Evolutionary conservation across 2,113 vertebrate species (phyloP).

Genomic region (Numida meleagris): DNA sequence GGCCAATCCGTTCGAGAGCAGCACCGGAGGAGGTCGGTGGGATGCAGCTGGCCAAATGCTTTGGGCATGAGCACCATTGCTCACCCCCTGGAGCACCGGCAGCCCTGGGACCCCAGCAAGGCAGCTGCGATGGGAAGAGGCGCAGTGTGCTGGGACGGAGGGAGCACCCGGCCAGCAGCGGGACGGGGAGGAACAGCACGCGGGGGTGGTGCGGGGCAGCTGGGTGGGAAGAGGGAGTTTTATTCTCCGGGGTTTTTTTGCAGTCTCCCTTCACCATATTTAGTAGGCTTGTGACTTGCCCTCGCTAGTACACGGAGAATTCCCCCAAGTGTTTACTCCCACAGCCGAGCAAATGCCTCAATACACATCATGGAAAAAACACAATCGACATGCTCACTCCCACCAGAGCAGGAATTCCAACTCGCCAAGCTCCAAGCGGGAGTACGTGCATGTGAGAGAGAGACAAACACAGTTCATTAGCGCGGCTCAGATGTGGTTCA

Average conservation of each 20-base stretch:
- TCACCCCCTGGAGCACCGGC: constrained; percentile 60
- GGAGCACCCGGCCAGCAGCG: neutral
- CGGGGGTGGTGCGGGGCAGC: neutral
- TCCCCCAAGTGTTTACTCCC: constrained; percentile 74
- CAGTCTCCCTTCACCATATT: constrained; percentile 49
- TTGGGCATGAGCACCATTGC: constrained; percentile 50
- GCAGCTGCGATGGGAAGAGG: neutral
- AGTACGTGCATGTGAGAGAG: constrained; percentile 48
- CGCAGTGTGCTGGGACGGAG: neutral
- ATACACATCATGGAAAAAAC: constrained; percentile 77
- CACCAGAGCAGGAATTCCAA: constrained; percentile 76
- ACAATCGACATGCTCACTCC: constrained; percentile 77
- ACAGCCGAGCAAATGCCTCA: constrained; percentile 75
- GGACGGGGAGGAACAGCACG: neutral
- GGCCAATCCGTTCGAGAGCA: constrained; percentile 29
- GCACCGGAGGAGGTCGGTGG: constrained; percentile 65
- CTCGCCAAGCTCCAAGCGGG: constrained; percentile 47
- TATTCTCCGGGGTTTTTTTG: constrained; percentile 18
- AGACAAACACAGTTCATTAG: constrained; percentile 65
- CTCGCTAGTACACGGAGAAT: constrained; percentile 74
- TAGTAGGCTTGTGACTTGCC: constrained; percentile 70
- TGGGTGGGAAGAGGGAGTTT: constrained; percentile 39
- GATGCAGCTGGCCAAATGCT: constrained; percentile 63
- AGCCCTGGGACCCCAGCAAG: constrained; percentile 1
- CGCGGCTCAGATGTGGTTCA: constrained; percentile 37